Conservation (phyloP, 2,797 vertebrate species). For the Scolopax bukidnonensis region DNA sequence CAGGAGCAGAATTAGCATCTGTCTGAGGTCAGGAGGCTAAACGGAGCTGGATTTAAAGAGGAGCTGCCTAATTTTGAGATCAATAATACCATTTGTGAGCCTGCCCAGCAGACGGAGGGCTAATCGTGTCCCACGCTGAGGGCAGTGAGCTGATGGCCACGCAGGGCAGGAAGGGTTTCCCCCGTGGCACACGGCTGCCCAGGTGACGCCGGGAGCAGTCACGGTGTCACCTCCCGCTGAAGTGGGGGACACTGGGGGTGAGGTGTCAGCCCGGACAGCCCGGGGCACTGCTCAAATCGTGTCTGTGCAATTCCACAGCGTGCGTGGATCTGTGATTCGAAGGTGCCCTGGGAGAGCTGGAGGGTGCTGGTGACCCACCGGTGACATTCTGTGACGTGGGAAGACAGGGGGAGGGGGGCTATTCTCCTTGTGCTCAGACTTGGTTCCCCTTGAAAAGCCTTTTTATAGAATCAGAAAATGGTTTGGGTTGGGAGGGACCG, state of each 20-base stretch:
- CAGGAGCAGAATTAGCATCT: neutral
- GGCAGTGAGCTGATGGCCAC: neutral
- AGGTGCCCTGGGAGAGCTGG: neutral
- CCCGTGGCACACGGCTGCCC: rapidly evolving
- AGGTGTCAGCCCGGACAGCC: neutral
- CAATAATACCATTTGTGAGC: neutral
- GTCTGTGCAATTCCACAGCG: neutral
- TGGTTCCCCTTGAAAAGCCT: neutral
- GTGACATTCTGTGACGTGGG: neutral
- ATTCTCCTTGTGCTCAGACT: neutral
- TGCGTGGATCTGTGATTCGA: rapidly evolving
- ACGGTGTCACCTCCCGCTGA: neutral
- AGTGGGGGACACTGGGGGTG: too few relatives aligned
- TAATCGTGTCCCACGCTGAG: neutral
- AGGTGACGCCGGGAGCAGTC: neutral
- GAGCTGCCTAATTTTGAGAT: neutral
- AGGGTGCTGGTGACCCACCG: rapidly evolving
- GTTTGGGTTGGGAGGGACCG: too few relatives aligned
- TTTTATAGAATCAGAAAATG: too few relatives aligned
- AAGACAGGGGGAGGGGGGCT: neutral
- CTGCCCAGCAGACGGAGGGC: neutral
- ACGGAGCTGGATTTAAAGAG: neutral
- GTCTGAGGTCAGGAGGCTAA: neutral
- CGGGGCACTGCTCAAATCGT: rapidly evolving
- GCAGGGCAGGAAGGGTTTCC: neutral